A percentile compares a stretch with the other conserved stretches of the same genome.
phyloP scores from a whole-genome alignment of 2,888 invertebrate genomes.

The Tachina fera region DNA sequence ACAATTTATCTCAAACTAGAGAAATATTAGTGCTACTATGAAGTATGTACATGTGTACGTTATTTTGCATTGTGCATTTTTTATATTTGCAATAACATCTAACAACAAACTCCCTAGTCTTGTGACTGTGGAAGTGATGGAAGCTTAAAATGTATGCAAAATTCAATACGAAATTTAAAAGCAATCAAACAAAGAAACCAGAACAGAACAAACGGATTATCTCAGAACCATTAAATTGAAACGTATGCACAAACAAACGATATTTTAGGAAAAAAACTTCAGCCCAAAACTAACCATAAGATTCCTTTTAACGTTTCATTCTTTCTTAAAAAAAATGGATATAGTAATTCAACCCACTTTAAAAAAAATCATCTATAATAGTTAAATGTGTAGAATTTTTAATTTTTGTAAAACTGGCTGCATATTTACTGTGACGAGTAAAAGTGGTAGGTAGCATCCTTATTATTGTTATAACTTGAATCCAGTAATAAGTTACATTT shows the following conservation, averaged over 20 bases:
- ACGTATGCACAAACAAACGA: not conserved
- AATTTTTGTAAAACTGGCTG: no score
- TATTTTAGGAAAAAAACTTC: not conserved
- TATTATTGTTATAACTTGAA: no score
- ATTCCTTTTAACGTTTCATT: not conserved
- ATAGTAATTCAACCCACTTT: not conserved
- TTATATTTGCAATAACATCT: not conserved
- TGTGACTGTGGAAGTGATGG: not conserved
- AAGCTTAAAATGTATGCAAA: not conserved
- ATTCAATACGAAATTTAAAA: conserved; percentile 23
- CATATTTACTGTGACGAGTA: no score
- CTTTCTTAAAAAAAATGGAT: not conserved
- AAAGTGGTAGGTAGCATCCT: no score
- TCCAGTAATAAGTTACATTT: no score
- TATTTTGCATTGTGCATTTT: not conserved
- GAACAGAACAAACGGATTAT: conserved; percentile 4
- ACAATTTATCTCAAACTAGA: no score
- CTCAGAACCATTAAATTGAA: not conserved
- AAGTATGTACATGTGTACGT: not conserved
- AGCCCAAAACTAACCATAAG: not conserved
- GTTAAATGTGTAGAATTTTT: not conserved
- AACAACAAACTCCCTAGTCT: not conserved
- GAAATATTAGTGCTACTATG: not conserved
- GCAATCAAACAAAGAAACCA: conserved; percentile 28
- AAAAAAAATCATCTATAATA: not conserved